Conservation (phyloP, 1,140 invertebrate genomes). For the Colletes gigas region DNA sequence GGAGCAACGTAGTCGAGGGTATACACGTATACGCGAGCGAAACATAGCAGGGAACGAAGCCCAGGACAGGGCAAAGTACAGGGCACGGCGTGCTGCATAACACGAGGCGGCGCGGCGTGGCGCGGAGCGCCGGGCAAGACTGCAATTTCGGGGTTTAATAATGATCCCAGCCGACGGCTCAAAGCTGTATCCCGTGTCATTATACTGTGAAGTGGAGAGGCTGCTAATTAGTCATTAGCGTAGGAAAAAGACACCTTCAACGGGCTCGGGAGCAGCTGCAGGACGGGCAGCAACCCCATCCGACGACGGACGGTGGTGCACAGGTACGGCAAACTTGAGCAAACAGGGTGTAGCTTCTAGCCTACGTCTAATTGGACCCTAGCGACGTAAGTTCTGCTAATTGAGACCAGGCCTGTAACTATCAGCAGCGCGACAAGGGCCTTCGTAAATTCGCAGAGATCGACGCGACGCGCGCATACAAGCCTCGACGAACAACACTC, state of each 20-base stretch:
- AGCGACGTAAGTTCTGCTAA: slow-evolving; percentile 81
- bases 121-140: slow-evolving; percentile 21
- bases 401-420: slow-evolving; percentile 80
- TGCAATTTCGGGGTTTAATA: slow-evolving; percentile 75
- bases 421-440: slow-evolving; percentile 66
- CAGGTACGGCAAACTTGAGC: slow-evolving; percentile 76
- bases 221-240: slow-evolving; percentile 82
- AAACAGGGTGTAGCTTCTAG: slow-evolving; percentile 80
- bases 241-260: slow-evolving; percentile 80
- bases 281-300: slow-evolving; percentile 69
- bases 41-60: slow-evolving; percentile 12
- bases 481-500: neutral
- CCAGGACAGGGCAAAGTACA: slow-evolving; percentile 39
- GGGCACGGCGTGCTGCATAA: slow-evolving; percentile 33
- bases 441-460: slow-evolving; percentile 63
- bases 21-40: neutral
- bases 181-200: slow-evolving; percentile 73
- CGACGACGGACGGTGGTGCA: slow-evolving; percentile 58
- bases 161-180: slow-evolving; percentile 68
- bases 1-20: neutral
- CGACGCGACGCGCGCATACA: slow-evolving; percentile 17
- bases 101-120: slow-evolving; percentile 27
- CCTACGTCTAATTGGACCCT: slow-evolving; percentile 82
- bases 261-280: slow-evolving; percentile 59
- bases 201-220: slow-evolving; percentile 76